Base-by-base conservation (phyloP, 2,113 vertebrate species). In the Cyanocitta stelleri region DNA sequence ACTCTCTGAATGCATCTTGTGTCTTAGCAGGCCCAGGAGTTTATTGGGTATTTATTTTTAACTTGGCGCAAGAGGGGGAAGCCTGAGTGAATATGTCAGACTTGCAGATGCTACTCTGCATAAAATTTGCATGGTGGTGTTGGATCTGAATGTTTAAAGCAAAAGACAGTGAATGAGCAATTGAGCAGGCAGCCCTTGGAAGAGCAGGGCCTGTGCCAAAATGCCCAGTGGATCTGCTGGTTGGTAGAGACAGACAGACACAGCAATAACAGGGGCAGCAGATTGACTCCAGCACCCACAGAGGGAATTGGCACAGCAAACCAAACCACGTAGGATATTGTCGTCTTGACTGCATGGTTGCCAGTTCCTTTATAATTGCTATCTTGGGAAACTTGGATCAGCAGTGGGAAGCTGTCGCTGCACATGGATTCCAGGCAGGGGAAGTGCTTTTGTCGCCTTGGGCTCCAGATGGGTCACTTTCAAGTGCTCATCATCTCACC, bases 151-250 rank as follows among this genome's bases (percentile, higher is more conserved):
- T n/a, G 48, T 76, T 64, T 73, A 73, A 87, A 92, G 66, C 2
- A 48, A 80, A 90, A 85, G 52, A 46, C n/a, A 59, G 56, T 55
- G 87, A 93, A 74, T 79, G 58, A 46, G 44, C 63, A 89, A 87
- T 73, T 76, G 94, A 89, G 59, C 26, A 35, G 44, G 69, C 74
- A 68, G 71, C 64, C 35, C 41, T 89, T 39, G 75, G 84, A 87
- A 73, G 68, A 94, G 55, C 4, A 24, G 29, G 87, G 51, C 66
- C 41, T 5, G 68, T 97, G 97, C 96, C 96, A 97, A 96, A 97
- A 93, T 64, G 93, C 90, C 89, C 37, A 29, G 19, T 68, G 90
- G 84, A 78, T 92, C 93, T 95, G 75, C 61, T 56, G 56, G 80
- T 85, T 91, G 82, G 54, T 74, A 83, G 95, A 66, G 49, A 39